A percentile compares a stretch with the other conserved stretches of the same genome.
phyloP scores from a whole-genome alignment of 1,140 invertebrate genomes.

The Drosophila orena region DNA sequence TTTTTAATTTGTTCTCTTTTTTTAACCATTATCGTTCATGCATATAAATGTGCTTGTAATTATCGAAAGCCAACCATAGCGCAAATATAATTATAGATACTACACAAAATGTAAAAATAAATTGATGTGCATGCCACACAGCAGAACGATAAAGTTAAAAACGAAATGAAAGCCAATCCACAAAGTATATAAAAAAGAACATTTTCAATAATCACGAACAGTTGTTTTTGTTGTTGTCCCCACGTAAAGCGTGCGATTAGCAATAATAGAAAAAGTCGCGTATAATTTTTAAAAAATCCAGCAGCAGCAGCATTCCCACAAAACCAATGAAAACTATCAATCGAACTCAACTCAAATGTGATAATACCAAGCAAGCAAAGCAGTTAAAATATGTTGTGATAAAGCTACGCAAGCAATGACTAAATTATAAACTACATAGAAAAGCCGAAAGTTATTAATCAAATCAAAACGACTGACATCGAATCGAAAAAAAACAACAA shows the following conservation, averaged over 20 bases:
- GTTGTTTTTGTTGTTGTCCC: slow-evolving; percentile 60
- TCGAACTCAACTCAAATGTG: slow-evolving; percentile 56
- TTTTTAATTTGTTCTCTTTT: slow-evolving; percentile 28
- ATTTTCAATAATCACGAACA: slow-evolving; percentile 45
- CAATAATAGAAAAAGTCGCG: slow-evolving; percentile 27
- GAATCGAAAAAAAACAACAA: background rate
- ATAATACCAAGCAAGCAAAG: slow-evolving; percentile 39
- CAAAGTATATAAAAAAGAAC: slow-evolving; percentile 33
- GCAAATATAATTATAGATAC: slow-evolving; percentile 55
- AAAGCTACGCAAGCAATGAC: slow-evolving; percentile 32
- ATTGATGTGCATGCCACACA: slow-evolving; percentile 51
- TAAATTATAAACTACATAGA: background rate
- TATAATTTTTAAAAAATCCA: slow-evolving; percentile 32
- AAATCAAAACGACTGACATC: slow-evolving; percentile 36
- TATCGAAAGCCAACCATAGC: slow-evolving; percentile 52
- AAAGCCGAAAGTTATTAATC: slow-evolving; percentile 25
- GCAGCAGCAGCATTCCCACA: slow-evolving; percentile 59
- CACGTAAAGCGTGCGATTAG: slow-evolving; percentile 57
- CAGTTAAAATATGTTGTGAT: slow-evolving; percentile 35
- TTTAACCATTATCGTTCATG: slow-evolving; percentile 43
- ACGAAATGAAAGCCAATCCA: slow-evolving; percentile 18
- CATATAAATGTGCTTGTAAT: slow-evolving; percentile 72
- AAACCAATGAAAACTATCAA: slow-evolving; percentile 44
- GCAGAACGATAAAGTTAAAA: slow-evolving; percentile 17
- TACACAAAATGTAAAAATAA: slow-evolving; percentile 45